Base-by-base conservation (phyloP, 2,888 invertebrate species). In the Drosophila bunnanda region DNA sequence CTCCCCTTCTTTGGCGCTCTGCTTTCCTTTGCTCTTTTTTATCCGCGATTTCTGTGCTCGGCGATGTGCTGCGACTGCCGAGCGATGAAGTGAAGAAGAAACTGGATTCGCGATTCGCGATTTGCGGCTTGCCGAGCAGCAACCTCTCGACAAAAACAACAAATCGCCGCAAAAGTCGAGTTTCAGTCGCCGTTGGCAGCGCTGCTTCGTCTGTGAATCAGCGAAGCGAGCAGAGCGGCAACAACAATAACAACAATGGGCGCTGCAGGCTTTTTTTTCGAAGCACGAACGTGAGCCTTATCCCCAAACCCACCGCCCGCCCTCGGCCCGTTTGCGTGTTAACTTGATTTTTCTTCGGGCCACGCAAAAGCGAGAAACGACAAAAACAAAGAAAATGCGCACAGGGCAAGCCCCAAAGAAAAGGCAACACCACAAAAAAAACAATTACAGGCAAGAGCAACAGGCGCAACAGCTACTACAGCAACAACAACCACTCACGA, bases 311-410 rank as follows among this genome's bases (percentile, higher is more conserved):
- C 44, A 38, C 22, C 22, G 9, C 54, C 68, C 20, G 61, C 55
- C 52, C 52, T 32, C 41, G 17, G 55, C 76, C 62, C 70, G 68
- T 56, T 66, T 82, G 88, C 80, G 80, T 78, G 81, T 79, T 85
- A 85, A 85, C 84, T 85, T 85, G 84, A 85, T 85, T 85, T 88
- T 85, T 85, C 84, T 89, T 89, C 48, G 67, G 79, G 79, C 87
- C 66, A 79, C 66, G 50, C 65, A 60, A 55, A 46, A 58, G 52
- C 57, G 52, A 61, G 71, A 72, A 69, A 72, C 76, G 71, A 86
- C 82, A 74, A 77, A 76, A 77, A 87, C 81, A 87, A 89, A 89
- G 85, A 89, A 89, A 89, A 89, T 88, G 89, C 75, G 67, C 77
- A 80, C 32, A 80, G 83, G 83, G 83, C 83, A 67, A 69, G 78